Conservation (phyloP, 2,888 invertebrate species). For the Drosophila eohydei region DNA sequence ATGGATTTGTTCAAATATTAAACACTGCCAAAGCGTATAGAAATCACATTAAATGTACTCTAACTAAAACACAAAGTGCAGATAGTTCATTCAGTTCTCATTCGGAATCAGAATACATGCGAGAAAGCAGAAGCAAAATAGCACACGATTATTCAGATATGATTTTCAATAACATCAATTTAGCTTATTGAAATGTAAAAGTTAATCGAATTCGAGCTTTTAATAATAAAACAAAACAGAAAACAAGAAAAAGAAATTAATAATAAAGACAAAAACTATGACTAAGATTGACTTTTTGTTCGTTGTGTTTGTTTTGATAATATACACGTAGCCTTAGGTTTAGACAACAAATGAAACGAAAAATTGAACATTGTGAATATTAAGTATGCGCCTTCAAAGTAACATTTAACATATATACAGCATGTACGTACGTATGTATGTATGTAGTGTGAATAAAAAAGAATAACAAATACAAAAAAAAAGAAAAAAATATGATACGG, state of each 20-base stretch:
- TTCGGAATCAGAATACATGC: constrained; percentile 3
- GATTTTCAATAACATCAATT: constrained; percentile 47
- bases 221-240: constrained; percentile 64
- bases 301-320: constrained; percentile 55
- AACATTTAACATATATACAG: constrained; percentile 39
- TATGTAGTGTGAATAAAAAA: constrained; percentile 55
- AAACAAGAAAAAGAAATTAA: constrained; percentile 15
- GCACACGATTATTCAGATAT: constrained; percentile 29
- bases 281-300: constrained; percentile 47
- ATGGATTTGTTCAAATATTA: constrained; percentile 76
- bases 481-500: constrained; percentile 23
- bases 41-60: constrained; percentile 75
- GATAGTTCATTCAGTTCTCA: constrained; percentile 30
- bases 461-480: constrained; percentile 15
- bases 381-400: constrained; percentile 83
- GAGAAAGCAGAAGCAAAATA: constrained; percentile 4
- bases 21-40: constrained; percentile 83
- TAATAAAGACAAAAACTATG: constrained; percentile 22
- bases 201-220: constrained; percentile 82
- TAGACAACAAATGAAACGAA: constrained; percentile 50
- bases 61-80: constrained; percentile 37
- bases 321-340: constrained; percentile 59
- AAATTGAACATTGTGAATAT: constrained; percentile 80
- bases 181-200: constrained; percentile 58
- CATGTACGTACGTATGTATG: constrained; percentile 48